Conservation (phyloP, 2,888 invertebrate species). For the Timandra comae region DNA sequence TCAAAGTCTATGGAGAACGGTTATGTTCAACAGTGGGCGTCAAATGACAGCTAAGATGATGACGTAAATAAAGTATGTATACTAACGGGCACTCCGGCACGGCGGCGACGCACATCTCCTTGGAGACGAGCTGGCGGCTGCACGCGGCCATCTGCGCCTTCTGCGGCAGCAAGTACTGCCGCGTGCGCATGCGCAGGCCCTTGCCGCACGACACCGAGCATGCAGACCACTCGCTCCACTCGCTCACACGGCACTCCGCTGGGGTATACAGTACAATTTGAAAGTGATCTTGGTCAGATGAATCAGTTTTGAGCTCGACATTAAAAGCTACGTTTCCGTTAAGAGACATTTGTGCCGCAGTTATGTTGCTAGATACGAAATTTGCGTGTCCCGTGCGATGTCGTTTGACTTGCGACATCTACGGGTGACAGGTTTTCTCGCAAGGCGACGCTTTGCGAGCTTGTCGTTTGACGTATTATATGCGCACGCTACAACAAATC, state of each 20-base stretch:
- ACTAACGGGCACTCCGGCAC: conserved; percentile 85
- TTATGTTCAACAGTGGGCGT: not conserved
- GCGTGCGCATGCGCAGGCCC: conserved; percentile 87
- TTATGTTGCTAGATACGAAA: too few species aligned
- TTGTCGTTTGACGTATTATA: too few species aligned
- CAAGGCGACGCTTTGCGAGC: too few species aligned
- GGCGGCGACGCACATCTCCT: conserved; percentile 92
- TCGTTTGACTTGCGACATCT: too few species aligned
- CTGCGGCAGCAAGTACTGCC: conserved; percentile 82
- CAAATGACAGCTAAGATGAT: not conserved
- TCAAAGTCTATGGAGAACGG: not conserved
- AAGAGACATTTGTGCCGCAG: too few species aligned
- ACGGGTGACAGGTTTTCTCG: too few species aligned
- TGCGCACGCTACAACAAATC: too few species aligned
- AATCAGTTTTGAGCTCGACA: too few species aligned
- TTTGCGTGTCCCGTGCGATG: too few species aligned
- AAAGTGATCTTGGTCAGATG: too few species aligned
- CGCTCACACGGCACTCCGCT: conserved; percentile 89
- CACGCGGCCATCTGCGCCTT: conserved; percentile 84
- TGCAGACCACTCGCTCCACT: conserved; percentile 84
- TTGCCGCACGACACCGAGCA: conserved; percentile 81
- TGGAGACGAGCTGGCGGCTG: conserved; percentile 85
- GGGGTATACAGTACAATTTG: too few species aligned
- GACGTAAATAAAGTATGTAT: not conserved
- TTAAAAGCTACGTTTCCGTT: too few species aligned